Percentiles rank a stretch among this genome's conserved stretches.
These are phyloP conservation scores for Phengaris arion DNA, from an alignment of 2,888 invertebrate species.

Conservation along the genomic window DNA sequence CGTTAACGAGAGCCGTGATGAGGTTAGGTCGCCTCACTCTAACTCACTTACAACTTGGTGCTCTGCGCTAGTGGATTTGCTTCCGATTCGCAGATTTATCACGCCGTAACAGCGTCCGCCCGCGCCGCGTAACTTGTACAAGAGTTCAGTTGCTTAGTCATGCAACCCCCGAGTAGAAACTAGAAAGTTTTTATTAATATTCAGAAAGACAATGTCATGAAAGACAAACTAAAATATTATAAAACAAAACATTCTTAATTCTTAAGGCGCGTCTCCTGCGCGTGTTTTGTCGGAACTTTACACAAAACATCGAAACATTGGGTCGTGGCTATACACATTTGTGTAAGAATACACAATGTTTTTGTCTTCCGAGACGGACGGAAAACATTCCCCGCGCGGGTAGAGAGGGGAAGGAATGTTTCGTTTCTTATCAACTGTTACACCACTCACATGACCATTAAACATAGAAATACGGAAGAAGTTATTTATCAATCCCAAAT, in stretches of 20 bases:
- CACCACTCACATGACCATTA: too few species aligned
- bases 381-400: too few species aligned
- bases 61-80: slow-evolving; percentile 28
- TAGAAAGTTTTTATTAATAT: neutral
- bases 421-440: too few species aligned
- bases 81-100: slow-evolving; percentile 34
- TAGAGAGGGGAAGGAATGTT: too few species aligned
- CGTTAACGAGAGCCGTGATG: slow-evolving; percentile 43
- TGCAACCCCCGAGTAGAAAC: neutral
- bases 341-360: too few species aligned
- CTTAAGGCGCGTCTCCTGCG: too few species aligned
- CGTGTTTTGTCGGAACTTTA: too few species aligned
- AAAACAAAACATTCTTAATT: neutral
- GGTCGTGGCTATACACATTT: too few species aligned
- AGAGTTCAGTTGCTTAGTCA: neutral
- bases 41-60: slow-evolving; percentile 56
- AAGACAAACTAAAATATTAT: neutral
- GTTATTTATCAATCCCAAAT: too few species aligned
- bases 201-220: neutral
- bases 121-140: neutral
- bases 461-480: too few species aligned
- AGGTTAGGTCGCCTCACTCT: slow-evolving; percentile 52
- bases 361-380: too few species aligned
- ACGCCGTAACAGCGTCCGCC: neutral
- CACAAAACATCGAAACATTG: too few species aligned